A percentile compares a stretch with the other conserved stretches of the same genome.
These are phyloP conservation scores for Gadus macrocephalus DNA, from an alignment of 2,113 vertebrate species.

Conservation along the genomic window DNA sequence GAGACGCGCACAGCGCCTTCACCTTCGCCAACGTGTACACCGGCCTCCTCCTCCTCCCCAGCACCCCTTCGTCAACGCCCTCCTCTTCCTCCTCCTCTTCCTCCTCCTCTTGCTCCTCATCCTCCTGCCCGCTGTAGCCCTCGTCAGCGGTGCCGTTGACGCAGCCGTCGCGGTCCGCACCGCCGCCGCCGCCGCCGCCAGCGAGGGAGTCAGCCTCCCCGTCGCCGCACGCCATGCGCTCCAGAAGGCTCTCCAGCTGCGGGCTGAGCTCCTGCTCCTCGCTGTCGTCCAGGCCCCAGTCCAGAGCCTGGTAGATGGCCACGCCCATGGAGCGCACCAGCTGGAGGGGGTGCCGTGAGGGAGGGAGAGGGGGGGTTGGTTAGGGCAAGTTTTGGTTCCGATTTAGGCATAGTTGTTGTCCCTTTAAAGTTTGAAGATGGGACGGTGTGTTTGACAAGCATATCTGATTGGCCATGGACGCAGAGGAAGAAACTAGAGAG, in stretches of 20 bases:
- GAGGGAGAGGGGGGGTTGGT: no score
- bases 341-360: conserved; percentile 55
- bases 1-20: conserved; percentile 79
- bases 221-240: conserved; percentile 81
- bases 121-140: conserved; percentile 88
- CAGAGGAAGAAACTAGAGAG: no score
- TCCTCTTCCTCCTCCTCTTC: conserved; percentile 48
- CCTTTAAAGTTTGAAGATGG: no score
- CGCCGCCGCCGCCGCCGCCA: conserved; percentile 46
- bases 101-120: conserved; percentile 55
- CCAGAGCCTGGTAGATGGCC: conserved; percentile 89
- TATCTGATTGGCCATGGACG: no score
- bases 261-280: conserved; percentile 92
- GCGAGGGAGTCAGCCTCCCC: no score
- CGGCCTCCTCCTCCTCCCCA: conserved; percentile 75
- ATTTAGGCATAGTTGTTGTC: not conserved
- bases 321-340: conserved; percentile 91
- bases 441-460: no score
- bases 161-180: conserved; percentile 45
- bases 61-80: conserved; percentile 67
- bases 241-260: conserved; percentile 88
- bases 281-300: conserved; percentile 92
- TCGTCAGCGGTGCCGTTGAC: conserved; percentile 73
- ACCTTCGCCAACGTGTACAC: conserved; percentile 82
- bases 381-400: no score